Evolutionary conservation across 2,888 invertebrate species (phyloP).

Genomic region (Amphimallon solstitiale): DNA sequence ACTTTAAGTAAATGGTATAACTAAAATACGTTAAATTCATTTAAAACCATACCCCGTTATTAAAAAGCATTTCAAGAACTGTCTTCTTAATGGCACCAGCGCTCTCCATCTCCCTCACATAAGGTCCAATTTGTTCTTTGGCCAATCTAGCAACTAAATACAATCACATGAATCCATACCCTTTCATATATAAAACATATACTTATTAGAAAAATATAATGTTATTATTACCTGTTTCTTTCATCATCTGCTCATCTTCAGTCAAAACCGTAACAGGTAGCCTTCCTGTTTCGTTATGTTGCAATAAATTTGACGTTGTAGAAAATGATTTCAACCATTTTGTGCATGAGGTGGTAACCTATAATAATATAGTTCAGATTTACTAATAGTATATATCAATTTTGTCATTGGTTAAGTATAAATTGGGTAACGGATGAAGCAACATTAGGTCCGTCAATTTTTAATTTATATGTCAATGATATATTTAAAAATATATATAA

Average conservation of each 20-base stretch:
- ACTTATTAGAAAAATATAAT: neutral
- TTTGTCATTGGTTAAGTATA: too few species aligned
- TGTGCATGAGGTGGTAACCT: neutral
- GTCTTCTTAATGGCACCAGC: constrained; percentile 82
- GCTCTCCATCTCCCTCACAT: constrained; percentile 93
- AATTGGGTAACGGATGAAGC: too few species aligned
- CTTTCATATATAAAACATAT: constrained; percentile 17
- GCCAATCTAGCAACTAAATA: constrained; percentile 86
- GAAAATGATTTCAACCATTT: constrained; percentile 12
- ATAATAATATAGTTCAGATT: neutral
- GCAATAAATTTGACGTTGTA: neutral
- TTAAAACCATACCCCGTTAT: constrained; percentile 82
- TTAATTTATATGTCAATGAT: too few species aligned
- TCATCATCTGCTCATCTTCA: constrained; percentile 11
- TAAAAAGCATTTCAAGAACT: constrained; percentile 83
- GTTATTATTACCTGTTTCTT: constrained; percentile 7
- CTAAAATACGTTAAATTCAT: constrained; percentile 7
- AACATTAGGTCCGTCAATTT: too few species aligned
- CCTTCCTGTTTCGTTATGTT: neutral
- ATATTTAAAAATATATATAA: too few species aligned
- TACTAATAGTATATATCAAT: too few species aligned
- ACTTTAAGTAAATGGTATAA: constrained; percentile 5
- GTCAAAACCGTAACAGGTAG: neutral
- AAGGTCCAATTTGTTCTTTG: constrained; percentile 85
- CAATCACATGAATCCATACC: neutral